A percentile compares a stretch with the other conserved stretches of the same genome.
Conservation (phyloP, 2,888 invertebrate species). For the Ichneumoninae sp. region DNA sequence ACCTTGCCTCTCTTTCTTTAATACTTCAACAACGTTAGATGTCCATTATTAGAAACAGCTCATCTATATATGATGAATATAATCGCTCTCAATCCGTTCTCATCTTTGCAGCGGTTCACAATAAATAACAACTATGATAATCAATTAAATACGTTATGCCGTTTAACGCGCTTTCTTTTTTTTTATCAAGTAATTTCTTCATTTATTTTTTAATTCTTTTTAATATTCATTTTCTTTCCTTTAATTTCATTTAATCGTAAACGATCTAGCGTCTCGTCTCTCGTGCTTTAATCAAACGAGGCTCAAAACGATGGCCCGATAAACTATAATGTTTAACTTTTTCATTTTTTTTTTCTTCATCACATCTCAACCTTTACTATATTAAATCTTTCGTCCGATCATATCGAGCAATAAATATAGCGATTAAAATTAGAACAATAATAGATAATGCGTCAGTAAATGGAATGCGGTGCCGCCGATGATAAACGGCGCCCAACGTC, state of each 20-base stretch:
- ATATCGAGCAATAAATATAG: constrained; percentile 66
- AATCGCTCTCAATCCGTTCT: constrained; percentile 74
- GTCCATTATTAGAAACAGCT: constrained; percentile 79
- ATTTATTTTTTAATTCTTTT: constrained; percentile 48
- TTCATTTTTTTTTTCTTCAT: constrained; percentile 35
- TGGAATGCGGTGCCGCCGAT: constrained; percentile 61
- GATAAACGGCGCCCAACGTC: constrained; percentile 25
- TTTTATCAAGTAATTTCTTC: constrained; percentile 26
- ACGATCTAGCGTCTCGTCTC: constrained; percentile 72
- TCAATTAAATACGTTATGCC: constrained; percentile 74
- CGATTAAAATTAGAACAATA: constrained; percentile 67
- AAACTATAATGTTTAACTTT: constrained; percentile 70
- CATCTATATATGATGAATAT: constrained; percentile 77
- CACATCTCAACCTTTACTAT: constrained; percentile 30
- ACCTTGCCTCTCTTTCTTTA: constrained; percentile 50
- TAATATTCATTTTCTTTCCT: constrained; percentile 66
- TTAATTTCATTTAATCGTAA: constrained; percentile 68
- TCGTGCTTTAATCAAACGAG: constrained; percentile 65
- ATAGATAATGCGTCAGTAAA: constrained; percentile 65
- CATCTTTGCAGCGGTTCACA: constrained; percentile 66
- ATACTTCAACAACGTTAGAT: constrained; percentile 78
- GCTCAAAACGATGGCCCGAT: constrained; percentile 74
- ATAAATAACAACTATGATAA: constrained; percentile 77
- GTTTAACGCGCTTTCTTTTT: constrained; percentile 67
- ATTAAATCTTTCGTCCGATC: constrained; percentile 64